A percentile compares a stretch with the other conserved stretches of the same genome.
Conservation (phyloP, 1,140 invertebrate species). For the Eufriesea mexicana region DNA sequence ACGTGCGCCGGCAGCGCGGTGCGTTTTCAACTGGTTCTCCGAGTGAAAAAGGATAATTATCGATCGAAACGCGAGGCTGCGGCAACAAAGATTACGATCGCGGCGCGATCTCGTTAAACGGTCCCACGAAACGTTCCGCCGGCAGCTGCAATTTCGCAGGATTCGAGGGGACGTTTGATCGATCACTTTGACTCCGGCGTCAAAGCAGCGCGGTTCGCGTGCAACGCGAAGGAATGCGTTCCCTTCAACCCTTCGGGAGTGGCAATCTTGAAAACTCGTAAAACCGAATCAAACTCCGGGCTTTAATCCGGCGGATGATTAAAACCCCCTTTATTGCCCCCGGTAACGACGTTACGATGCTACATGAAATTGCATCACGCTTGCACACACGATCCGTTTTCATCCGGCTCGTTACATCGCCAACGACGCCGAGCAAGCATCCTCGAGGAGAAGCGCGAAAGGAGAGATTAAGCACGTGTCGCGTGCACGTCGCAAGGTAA, state of each 20-base stretch:
- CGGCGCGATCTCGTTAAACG: constrained; percentile 58
- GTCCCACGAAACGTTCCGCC: constrained; percentile 14
- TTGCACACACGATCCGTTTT: constrained; percentile 10
- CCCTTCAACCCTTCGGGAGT: constrained; percentile 23
- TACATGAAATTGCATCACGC: constrained; percentile 23
- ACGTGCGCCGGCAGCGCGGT: no score
- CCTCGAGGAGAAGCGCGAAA: constrained; percentile 17
- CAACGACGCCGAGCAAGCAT: constrained; percentile 31
- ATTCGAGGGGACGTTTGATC: constrained; percentile 31
- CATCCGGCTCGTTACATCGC: constrained; percentile 20
- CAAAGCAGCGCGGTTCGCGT: constrained; percentile 11
- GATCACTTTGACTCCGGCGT: constrained; percentile 46
- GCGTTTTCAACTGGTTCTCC: no score
- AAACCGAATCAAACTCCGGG: constrained; percentile 80
- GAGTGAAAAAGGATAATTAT: constrained; percentile 5
- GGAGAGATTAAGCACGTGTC: constrained; percentile 56
- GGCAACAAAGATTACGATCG: constrained; percentile 14
- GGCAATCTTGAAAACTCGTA: constrained; percentile 81
- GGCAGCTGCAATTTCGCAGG: constrained; percentile 53
- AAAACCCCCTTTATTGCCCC: constrained; percentile 73
- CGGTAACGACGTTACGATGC: constrained; percentile 61
- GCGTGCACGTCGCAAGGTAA: constrained; percentile 22
- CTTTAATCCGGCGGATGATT: constrained; percentile 77
- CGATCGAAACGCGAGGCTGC: not conserved
- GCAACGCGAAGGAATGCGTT: constrained; percentile 37